phyloP scores from a whole-genome alignment of 2,888 invertebrate genomes.

The Aelia acuminata region DNA sequence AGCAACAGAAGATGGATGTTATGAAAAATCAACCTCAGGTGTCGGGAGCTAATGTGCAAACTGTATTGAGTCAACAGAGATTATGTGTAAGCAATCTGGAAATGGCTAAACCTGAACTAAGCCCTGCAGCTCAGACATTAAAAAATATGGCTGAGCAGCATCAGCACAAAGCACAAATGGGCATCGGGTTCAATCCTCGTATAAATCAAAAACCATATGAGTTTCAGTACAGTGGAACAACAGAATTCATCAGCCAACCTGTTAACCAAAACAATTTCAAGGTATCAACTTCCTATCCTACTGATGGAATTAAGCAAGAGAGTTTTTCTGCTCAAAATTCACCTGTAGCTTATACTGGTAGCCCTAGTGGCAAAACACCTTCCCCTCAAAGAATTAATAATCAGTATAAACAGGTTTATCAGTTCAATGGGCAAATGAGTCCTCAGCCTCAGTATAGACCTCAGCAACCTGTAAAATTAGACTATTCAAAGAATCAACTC shows the following conservation, averaged over 20 bases:
- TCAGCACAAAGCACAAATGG: constrained; percentile 85
- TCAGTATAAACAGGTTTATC: constrained; percentile 55
- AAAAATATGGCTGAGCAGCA: constrained; percentile 98
- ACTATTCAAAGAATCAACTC: constrained; percentile 54
- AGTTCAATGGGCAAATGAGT: constrained; percentile 66
- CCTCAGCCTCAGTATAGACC: constrained; percentile 64
- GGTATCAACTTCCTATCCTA: constrained; percentile 63
- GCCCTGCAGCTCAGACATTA: constrained; percentile 93
- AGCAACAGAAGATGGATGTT: constrained; percentile 52
- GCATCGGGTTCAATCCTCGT: constrained; percentile 72
- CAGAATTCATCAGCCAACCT: constrained; percentile 69
- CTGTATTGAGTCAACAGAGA: constrained; percentile 45
- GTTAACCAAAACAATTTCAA: constrained; percentile 61
- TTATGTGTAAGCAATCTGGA: constrained; percentile 48
- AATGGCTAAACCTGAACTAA: constrained; percentile 77
- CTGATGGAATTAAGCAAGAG: constrained; percentile 68
- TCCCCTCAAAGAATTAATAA: constrained; percentile 66
- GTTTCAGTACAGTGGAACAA: constrained; percentile 59
- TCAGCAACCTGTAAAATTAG: constrained; percentile 55
- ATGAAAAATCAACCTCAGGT: constrained; percentile 48
- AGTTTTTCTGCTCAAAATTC: constrained; percentile 67
- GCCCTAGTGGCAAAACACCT: constrained; percentile 67
- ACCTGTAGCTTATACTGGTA: constrained; percentile 65
- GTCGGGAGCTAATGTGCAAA: constrained; percentile 51
- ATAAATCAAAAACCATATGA: constrained; percentile 58